These are phyloP conservation scores for Cotesia typhae DNA, from an alignment of 1,140 invertebrate genomes.

Conservation along the genomic window DNA sequence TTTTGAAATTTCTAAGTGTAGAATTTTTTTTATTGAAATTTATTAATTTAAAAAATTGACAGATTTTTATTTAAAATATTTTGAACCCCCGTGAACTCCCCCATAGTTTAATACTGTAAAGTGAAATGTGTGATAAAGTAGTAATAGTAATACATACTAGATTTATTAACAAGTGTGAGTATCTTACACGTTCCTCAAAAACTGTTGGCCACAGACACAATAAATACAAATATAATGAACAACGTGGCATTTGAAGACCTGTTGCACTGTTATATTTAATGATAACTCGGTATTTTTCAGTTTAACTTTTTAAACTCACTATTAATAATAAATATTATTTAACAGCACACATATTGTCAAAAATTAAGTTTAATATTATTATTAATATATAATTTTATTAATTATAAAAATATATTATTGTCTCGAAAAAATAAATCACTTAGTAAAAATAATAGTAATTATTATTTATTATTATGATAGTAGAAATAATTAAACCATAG, in stretches of 20 bases:
- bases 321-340: too few relatives aligned
- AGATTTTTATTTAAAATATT: not conserved
- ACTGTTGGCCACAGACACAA: not conserved
- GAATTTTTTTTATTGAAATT: too few relatives aligned
- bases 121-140: not conserved
- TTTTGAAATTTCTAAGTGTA: too few relatives aligned
- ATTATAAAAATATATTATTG: not conserved
- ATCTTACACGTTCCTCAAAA: slow-evolving; percentile 21
- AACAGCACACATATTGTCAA: too few relatives aligned
- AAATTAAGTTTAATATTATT: too few relatives aligned
- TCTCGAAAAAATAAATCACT: too few relatives aligned
- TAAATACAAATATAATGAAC: not conserved
- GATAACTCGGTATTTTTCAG: not conserved
- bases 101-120: not conserved
- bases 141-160: not conserved
- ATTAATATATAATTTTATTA: not conserved
- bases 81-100: not conserved
- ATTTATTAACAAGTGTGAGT: not conserved
- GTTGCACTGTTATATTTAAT: slow-evolving; percentile 11
- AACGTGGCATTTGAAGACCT: slow-evolving; percentile 27
- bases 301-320: too few relatives aligned
- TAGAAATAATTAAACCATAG: too few relatives aligned
- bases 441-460: not conserved
- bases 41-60: not conserved
- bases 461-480: too few relatives aligned